A percentile compares a stretch with the other conserved stretches of the same genome.
These are phyloP conservation scores for Sialis lutaria DNA, from an alignment of 2,888 invertebrate genomes.

Conservation along the genomic window DNA sequence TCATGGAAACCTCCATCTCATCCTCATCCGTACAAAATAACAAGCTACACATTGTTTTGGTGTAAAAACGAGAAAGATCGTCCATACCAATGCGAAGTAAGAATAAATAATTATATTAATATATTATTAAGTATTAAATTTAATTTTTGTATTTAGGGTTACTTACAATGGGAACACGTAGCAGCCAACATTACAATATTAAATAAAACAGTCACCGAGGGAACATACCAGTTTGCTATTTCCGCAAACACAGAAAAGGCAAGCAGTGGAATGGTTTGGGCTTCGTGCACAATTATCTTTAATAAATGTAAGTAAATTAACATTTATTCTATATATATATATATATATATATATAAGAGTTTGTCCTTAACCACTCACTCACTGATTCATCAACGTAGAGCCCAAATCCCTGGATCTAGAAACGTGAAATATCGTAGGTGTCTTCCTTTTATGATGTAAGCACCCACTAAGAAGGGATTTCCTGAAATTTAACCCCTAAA, in stretches of 20 bases:
- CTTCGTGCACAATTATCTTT: constrained; percentile 48
- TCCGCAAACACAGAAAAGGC: constrained; percentile 49
- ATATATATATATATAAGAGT: background rate
- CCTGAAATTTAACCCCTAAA: too few relatives aligned
- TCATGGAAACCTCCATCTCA: constrained; percentile 50
- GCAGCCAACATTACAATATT: constrained; percentile 28
- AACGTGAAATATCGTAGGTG: too few relatives aligned
- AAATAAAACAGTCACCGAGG: constrained; percentile 39
- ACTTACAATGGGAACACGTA: constrained; percentile 39
- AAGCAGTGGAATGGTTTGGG: constrained; percentile 78
- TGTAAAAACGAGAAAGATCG: constrained; percentile 20
- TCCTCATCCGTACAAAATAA: constrained; percentile 23
- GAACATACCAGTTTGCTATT: constrained; percentile 61
- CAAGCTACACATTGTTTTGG: constrained; percentile 71
- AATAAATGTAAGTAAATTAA: constrained; percentile 18
- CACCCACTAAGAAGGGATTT: too few relatives aligned
- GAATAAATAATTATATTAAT: constrained; percentile 8
- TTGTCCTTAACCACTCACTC: too few relatives aligned
- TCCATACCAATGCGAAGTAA: constrained; percentile 23
- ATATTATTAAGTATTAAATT: constrained; percentile 2
- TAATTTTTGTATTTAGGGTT: constrained; percentile 27
- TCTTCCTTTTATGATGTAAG: too few relatives aligned
- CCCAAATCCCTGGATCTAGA: too few relatives aligned
- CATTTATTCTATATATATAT: background rate
- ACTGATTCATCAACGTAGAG: too few relatives aligned